Percentiles rank a stretch among this genome's conserved stretches.
Conservation (phyloP, 1,140 invertebrate species). For the Pogonognathellus flavescens region DNA sequence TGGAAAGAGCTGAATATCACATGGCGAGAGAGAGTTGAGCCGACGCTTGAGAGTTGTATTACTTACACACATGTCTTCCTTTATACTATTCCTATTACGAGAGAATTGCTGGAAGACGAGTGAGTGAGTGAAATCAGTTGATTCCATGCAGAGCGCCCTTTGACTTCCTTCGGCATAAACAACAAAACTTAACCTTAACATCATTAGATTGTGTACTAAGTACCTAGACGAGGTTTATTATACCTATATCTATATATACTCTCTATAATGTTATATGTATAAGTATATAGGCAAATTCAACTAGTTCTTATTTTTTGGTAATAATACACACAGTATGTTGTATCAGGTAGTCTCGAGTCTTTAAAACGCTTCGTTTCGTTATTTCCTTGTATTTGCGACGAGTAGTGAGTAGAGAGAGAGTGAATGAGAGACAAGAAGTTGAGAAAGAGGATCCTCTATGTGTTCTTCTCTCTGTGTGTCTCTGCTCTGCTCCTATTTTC, state of each 20-base stretch:
- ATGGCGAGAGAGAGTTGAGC: background rate
- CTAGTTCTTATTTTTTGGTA: background rate
- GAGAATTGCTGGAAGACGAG: background rate
- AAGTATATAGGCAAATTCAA: background rate
- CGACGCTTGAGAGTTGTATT: background rate
- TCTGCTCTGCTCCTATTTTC: conserved; percentile 47
- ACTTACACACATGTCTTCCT: background rate
- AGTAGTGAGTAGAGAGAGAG: background rate
- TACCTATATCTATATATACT: background rate
- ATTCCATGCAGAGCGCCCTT: conserved; percentile 43
- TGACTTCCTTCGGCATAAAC: conserved; percentile 41
- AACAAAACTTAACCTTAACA: background rate
- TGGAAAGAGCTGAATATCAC: too few relatives aligned
- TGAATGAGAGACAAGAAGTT: background rate
- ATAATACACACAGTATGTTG: background rate
- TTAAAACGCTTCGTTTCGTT: background rate
- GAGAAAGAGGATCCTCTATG: conserved; percentile 18
- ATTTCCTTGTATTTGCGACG: background rate
- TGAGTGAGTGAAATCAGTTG: conserved; percentile 13
- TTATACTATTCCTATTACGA: background rate
- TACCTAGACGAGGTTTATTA: background rate
- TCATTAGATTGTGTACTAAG: background rate
- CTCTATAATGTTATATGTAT: background rate
- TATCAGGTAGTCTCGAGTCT: background rate
- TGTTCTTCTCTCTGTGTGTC: conserved; percentile 27